A percentile compares a stretch with the other conserved stretches of the same genome.
Conservation (phyloP, 2,888 invertebrate species). For the Lymantria dispar region DNA sequence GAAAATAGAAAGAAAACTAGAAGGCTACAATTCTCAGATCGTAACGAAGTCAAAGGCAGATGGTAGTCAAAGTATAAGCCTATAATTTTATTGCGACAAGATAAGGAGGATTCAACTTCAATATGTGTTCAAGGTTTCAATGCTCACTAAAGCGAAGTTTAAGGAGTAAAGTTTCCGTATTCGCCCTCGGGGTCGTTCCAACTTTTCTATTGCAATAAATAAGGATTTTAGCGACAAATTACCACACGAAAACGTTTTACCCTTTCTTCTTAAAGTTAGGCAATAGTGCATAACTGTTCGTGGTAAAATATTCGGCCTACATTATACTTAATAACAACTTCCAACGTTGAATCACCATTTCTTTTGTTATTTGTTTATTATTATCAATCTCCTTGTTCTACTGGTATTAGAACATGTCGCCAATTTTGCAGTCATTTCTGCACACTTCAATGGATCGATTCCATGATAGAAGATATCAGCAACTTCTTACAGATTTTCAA, state of each 20-base stretch:
- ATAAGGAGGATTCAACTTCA: slow-evolving; percentile 74
- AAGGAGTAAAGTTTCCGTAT: slow-evolving; percentile 76
- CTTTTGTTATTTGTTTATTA: not conserved
- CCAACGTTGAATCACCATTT: not conserved
- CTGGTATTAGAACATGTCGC: too few relatives aligned
- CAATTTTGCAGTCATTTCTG: too few relatives aligned
- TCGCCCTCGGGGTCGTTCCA: slow-evolving; percentile 76
- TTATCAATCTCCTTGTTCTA: too few relatives aligned
- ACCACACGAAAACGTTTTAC: slow-evolving; percentile 75
- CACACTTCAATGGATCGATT: too few relatives aligned
- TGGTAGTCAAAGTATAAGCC: slow-evolving; percentile 51
- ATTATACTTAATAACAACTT: not conserved
- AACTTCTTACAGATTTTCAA: too few relatives aligned
- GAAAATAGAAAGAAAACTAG: too few relatives aligned
- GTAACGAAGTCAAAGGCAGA: not conserved
- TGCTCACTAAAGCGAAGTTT: slow-evolving; percentile 76
- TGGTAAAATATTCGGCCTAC: slow-evolving; percentile 11
- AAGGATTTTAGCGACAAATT: slow-evolving; percentile 82
- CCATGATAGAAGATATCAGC: too few relatives aligned
- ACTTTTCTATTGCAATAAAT: slow-evolving; percentile 79
- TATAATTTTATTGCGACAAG: slow-evolving; percentile 73
- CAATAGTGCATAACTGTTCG: slow-evolving; percentile 59
- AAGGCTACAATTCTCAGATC: too few relatives aligned
- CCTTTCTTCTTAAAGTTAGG: slow-evolving; percentile 65
- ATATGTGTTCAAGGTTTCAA: slow-evolving; percentile 78